Conservation (phyloP, 2,888 invertebrate genomes). For the Formica aserva region DNA sequence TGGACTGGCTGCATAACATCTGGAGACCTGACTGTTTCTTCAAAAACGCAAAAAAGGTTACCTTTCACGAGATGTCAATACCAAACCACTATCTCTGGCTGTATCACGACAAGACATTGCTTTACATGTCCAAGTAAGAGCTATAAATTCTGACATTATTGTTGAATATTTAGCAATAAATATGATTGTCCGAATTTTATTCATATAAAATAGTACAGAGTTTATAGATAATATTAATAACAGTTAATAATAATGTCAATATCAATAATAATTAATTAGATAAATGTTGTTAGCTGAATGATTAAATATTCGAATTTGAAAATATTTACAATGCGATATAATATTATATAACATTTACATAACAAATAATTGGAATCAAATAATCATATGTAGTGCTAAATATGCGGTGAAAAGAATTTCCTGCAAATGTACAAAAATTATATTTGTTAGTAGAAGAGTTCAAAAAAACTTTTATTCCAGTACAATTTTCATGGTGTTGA, state of each 20-base stretch:
- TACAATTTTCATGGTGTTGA: background rate
- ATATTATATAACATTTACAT: background rate
- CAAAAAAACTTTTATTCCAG: background rate
- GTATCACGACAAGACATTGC: slow-evolving; percentile 95
- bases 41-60: slow-evolving; percentile 96
- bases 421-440: slow-evolving; percentile 2
- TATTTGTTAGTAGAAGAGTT: background rate
- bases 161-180: background rate
- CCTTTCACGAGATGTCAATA: slow-evolving; percentile 97
- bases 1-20: slow-evolving; percentile 95
- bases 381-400: background rate
- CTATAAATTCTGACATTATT: background rate
- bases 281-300: background rate
- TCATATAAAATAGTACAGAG: background rate
- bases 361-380: slow-evolving; percentile 3
- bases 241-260: background rate
- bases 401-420: background rate
- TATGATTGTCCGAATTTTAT: background rate
- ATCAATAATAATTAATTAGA: background rate
- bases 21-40: slow-evolving; percentile 98
- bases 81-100: slow-evolving; percentile 97
- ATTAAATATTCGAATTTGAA: background rate
- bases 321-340: background rate
- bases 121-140: slow-evolving; percentile 96
- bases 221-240: background rate